A percentile compares a stretch with the other conserved stretches of the same genome.
Conservation (phyloP, 2,888 invertebrate species). For the Cyaniris semiargus region DNA sequence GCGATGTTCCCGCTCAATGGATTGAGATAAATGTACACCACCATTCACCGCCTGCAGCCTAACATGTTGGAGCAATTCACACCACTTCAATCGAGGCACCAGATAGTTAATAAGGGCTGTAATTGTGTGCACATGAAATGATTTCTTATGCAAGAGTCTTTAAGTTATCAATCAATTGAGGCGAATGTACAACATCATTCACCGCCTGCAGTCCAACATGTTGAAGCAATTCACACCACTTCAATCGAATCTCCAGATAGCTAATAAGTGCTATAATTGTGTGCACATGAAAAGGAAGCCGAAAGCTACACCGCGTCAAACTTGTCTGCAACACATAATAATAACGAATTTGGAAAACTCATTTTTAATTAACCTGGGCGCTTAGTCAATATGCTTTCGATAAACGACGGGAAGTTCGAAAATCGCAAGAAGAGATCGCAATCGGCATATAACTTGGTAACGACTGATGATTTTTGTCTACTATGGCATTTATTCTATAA, state of each 20-base stretch:
- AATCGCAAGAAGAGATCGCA: too few relatives aligned
- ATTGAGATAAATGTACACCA: slow-evolving; percentile 58
- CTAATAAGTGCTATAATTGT: background rate
- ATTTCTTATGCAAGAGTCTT: too few relatives aligned
- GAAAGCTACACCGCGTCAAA: too few relatives aligned
- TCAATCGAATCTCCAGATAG: background rate
- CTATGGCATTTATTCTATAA: too few relatives aligned
- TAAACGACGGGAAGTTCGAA: too few relatives aligned
- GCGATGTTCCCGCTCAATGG: slow-evolving; percentile 55
- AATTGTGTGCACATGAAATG: background rate
- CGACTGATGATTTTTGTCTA: too few relatives aligned
- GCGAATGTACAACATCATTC: slow-evolving; percentile 52
- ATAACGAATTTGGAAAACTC: too few relatives aligned
- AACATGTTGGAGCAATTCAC: slow-evolving; percentile 36
- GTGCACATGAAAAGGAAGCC: too few relatives aligned
- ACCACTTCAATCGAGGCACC: background rate
- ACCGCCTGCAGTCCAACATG: slow-evolving; percentile 39
- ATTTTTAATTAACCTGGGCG: too few relatives aligned
- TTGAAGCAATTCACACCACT: slow-evolving; percentile 29
- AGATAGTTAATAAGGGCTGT: background rate
- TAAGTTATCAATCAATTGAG: slow-evolving; percentile 55
- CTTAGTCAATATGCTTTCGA: too few relatives aligned
- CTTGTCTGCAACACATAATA: too few relatives aligned
- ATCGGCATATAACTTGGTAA: too few relatives aligned
- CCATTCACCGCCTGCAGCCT: slow-evolving; percentile 46